A percentile compares a stretch with the other conserved stretches of the same genome.
Evolutionary conservation across 1,140 invertebrate species (phyloP).

Genomic region (Zaprionus taronus): DNA sequence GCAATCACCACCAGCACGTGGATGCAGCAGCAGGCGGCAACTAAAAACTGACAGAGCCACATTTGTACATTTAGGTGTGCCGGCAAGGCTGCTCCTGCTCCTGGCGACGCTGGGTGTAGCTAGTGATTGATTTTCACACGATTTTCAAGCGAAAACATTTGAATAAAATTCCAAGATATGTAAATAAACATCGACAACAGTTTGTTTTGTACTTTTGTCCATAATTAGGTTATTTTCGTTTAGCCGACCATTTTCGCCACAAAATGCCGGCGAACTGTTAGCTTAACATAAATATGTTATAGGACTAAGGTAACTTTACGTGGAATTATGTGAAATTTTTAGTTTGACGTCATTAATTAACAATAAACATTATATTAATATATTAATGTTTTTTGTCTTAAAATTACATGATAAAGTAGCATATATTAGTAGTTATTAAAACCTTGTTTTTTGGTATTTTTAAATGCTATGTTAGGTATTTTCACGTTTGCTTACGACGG

Average conservation of each 20-base stretch:
- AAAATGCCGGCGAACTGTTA: slow-evolving; percentile 7
- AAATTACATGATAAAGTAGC: not conserved
- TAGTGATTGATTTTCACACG: not conserved
- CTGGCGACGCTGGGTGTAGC: not conserved
- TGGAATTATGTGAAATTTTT: not conserved
- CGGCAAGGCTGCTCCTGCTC: not conserved
- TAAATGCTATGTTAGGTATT: slow-evolving; percentile 14
- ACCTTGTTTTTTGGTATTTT: slow-evolving; percentile 20
- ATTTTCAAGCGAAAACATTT: slow-evolving; percentile 11
- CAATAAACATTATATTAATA: not conserved
- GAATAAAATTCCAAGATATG: not conserved
- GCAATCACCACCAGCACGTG: slow-evolving; percentile 48
- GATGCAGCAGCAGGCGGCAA: slow-evolving; percentile 51
- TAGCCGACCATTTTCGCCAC: slow-evolving; percentile 1
- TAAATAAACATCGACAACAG: slow-evolving; percentile 42
- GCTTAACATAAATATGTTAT: slow-evolving; percentile 4
- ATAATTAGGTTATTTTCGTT: slow-evolving; percentile 19
- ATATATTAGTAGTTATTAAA: not conserved
- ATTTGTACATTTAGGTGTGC: slow-evolving; percentile 45
- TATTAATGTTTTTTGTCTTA: not conserved
- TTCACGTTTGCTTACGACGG: not conserved
- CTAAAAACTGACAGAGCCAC: slow-evolving; percentile 45
- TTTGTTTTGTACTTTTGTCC: slow-evolving; percentile 9
- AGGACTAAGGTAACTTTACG: not conserved
- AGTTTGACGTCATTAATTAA: not conserved